Conservation (phyloP, 2,113 vertebrate species). For the Dolichotis patagonum region DNA sequence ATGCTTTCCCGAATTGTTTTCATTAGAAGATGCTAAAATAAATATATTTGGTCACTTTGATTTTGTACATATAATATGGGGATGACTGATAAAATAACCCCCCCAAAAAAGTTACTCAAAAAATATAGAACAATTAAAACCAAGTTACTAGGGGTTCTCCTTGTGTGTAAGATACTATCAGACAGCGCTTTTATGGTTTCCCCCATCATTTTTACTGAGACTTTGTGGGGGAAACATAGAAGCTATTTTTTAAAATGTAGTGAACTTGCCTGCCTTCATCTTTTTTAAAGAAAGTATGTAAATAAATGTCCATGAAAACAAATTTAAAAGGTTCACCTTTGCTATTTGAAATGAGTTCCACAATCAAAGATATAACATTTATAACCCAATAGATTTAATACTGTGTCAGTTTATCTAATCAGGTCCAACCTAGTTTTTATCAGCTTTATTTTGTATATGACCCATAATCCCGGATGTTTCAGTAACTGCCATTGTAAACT, state of each 20-base stretch:
- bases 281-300: background rate
- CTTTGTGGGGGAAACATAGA: slow-evolving; percentile 32
- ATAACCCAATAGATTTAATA: slow-evolving; percentile 23
- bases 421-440: background rate
- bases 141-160: background rate
- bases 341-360: slow-evolving; percentile 33
- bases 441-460: background rate
- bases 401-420: slow-evolving; percentile 7
- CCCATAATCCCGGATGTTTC: background rate
- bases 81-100: background rate
- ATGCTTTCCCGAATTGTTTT: slow-evolving; percentile 41
- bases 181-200: background rate
- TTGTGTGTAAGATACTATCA: background rate
- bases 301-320: background rate
- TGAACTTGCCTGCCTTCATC: background rate
- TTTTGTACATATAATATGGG: background rate
- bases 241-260: background rate
- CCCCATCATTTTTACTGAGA: background rate
- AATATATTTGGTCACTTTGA: slow-evolving; percentile 12
- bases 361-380: slow-evolving; percentile 29
- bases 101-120: background rate
- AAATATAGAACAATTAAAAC: background rate
- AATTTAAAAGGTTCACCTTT: background rate
- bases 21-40: slow-evolving; percentile 15
- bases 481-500: slow-evolving; percentile 15